These are phyloP conservation scores for Mormyrus hasselquistii DNA, from an alignment of 2,797 vertebrate species.

Conservation along the genomic window DNA sequence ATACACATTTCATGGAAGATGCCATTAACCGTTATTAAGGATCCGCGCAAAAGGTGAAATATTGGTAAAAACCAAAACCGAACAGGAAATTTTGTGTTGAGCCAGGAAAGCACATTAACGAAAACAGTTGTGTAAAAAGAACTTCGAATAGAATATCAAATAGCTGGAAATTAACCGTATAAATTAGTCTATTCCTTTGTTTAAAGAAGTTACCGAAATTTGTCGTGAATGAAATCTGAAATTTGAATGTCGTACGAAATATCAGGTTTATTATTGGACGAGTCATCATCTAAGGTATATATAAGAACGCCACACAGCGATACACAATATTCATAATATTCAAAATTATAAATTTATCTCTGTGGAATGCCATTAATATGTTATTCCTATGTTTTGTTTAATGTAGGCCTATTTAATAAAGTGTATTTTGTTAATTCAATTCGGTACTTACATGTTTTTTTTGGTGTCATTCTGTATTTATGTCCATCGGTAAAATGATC, in stretches of 20 bases:
- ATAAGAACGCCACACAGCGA: background rate
- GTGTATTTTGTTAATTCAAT: background rate
- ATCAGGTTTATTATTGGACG: background rate
- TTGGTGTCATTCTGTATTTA: background rate
- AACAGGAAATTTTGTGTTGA: background rate
- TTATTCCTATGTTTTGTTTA: background rate
- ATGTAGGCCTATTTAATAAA: background rate
- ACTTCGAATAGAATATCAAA: background rate
- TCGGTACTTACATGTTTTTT: background rate
- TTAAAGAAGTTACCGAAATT: background rate
- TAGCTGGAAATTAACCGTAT: background rate
- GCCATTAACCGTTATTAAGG: background rate
- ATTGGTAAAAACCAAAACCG: background rate
- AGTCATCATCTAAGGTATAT: background rate
- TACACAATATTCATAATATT: background rate
- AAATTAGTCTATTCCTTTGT: background rate
- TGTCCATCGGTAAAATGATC: background rate
- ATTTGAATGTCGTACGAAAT: background rate
- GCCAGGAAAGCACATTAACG: background rate
- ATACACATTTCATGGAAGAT: background rate
- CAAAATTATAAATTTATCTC: background rate
- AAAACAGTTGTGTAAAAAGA: background rate
- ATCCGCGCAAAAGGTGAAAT: background rate
- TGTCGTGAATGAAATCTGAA: background rate
- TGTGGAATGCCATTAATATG: background rate